These are phyloP conservation scores for Glaucomys volans DNA, from an alignment of 2,113 vertebrate species.

Conservation along the genomic window DNA sequence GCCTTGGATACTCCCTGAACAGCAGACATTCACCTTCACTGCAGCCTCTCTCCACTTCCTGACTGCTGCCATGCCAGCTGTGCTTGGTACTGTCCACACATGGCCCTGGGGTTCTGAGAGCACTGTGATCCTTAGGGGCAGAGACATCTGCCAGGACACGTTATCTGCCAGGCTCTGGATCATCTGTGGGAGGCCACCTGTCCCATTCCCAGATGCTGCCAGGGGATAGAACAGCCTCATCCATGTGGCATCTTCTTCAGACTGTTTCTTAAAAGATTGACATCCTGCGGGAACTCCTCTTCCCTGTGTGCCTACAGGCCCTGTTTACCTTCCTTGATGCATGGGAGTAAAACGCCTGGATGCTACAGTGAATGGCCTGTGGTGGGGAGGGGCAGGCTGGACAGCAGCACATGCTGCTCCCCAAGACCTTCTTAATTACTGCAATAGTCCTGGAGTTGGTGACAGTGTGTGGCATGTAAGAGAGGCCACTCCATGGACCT, in stretches of 20 bases:
- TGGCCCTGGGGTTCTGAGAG: constrained; percentile 61
- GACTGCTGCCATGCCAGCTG: too few relatives aligned
- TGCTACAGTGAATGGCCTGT: not conserved
- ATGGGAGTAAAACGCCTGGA: constrained; percentile 75
- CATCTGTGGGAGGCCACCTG: constrained; percentile 90
- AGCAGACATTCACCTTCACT: too few relatives aligned
- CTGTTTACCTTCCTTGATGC: constrained; percentile 85
- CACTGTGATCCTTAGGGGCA: too few relatives aligned
- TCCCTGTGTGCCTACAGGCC: constrained; percentile 93
- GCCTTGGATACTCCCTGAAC: constrained; percentile 92
- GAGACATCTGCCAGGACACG: too few relatives aligned
- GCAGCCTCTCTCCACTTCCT: too few relatives aligned
- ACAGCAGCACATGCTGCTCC: too few relatives aligned
- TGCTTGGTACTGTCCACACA: too few relatives aligned
- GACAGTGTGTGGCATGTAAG: too few relatives aligned
- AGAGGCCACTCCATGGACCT: not conserved
- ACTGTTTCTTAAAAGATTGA: constrained; percentile 94
- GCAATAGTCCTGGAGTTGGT: too few relatives aligned
- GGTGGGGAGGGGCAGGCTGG: not conserved
- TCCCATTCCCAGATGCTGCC: constrained; percentile 87
- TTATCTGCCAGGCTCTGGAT: constrained; percentile 75
- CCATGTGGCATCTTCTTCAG: constrained; percentile 92
- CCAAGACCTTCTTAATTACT: not conserved
- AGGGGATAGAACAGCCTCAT: constrained; percentile 89
- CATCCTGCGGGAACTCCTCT: constrained; percentile 94